Evolutionary conservation across 1,140 invertebrate genomes (phyloP), one percentile per base, ranked within the genome.

Genomic region (Charaxes varanes): DNA sequence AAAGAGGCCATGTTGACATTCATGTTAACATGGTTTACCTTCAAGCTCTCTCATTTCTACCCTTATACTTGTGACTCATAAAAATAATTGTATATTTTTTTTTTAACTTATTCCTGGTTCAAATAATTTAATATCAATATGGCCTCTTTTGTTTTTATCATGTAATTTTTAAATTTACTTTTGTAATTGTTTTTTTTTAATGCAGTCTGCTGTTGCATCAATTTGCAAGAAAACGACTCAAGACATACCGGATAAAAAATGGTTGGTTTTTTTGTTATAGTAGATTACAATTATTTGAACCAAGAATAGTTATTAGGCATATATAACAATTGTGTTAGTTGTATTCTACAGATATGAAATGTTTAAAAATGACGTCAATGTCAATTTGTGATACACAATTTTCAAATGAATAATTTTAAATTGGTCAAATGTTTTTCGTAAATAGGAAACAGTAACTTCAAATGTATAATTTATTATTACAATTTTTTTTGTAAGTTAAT

Each of bases 71-170:
- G 8, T 13, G 13, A 2, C 10, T 27, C 8, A 4, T 27, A 12
- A 11, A n/a, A n/a, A n/a, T n/a, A n/a, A n/a, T n/a, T 12, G 8
- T 4, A 12, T 27, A 4, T 27, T 12, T 11, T 27, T 3, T 12
- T 12, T 27, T 5, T 12, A 43, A 35, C 36, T 49, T 50, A 52
- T 63, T 63, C 60, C 55, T 72, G 62, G 61, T 61, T 62, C 55
- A 63, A 50, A 38, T 26, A 50, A 43, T 41, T 46, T 28, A 38
- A 37, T 30, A 11, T 33, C 40, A 43, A 45, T 61, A 53, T 74
- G 62, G 64, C 69, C 69, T 77, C 69, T 77, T 77, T 69, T 73
- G 66, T 60, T 30, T 27, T 53, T n/a, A n/a, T n/a, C n/a, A 42
- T 43, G 48, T 33, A 60, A 53, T 50, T 42, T 41, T 43, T 40